Base-by-base conservation (phyloP, 2,113 vertebrate species). In the Aspidoscelis tigris region DNA sequence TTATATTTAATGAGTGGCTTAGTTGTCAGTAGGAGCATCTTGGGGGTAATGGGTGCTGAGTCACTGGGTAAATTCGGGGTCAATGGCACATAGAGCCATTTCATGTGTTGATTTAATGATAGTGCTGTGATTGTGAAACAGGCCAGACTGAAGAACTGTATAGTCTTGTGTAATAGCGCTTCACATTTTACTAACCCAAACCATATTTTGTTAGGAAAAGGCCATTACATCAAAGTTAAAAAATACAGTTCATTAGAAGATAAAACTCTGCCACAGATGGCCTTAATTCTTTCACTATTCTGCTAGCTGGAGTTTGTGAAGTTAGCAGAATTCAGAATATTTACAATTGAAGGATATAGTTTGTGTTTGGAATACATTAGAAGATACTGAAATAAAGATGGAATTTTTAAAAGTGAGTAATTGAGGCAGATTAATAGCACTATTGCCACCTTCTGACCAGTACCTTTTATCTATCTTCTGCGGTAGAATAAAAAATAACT, bases 211-310 rank as follows among this genome's bases (percentile, higher is more conserved):
- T 0, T 72, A 44, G 22, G 55, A 0, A 0, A 1, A 33, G 69
- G 14, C 58, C 68, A 70, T 12, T 76, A 39, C 33, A 10, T 33
- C 0, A 0, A 0, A 6, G 4, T 2, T 2, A 76, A 2, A 5
- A 68, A 50, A 58, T 33, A 33, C 6, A 0, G 0, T 44, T 72
- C 21, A 41, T 0, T 6, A 6, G 7, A 69, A 1, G 12, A 26
- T 43, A 43, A 84, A 76, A 68, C 61, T 26, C 21, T 24, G 21
- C 8, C 39, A 18, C 8, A 69, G 58, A 33, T 74, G 24, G 41
- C 50, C 64, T 76, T 70, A 10, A 44, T 44, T 64, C 22, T 82
- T 12, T 50, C 20, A 20, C 58, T 39, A 12, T 18, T 41, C 21
- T 84, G n/a, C 20, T 58, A 55, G 7, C 12, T 77, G 6, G 0